These are phyloP conservation scores for Hofmannophila pseudospretella DNA, from an alignment of 2,888 invertebrate species.

Conservation along the genomic window DNA sequence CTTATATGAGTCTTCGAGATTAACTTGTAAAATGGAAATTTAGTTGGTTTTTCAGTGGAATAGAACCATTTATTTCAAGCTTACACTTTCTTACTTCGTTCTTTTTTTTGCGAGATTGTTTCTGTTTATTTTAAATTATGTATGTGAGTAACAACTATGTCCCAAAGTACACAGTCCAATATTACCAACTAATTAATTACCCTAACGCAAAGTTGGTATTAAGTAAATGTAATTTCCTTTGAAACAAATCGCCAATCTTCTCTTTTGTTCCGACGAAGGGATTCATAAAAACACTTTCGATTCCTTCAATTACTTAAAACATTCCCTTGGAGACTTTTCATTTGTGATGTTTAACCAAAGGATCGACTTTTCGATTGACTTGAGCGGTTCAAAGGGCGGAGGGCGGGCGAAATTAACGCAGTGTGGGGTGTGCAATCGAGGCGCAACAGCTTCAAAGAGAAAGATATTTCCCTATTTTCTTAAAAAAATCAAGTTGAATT, in stretches of 20 bases:
- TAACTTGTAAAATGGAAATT: too few relatives aligned
- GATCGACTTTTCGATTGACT: constrained; percentile 75
- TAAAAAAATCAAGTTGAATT: constrained; percentile 42
- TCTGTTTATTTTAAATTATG: too few relatives aligned
- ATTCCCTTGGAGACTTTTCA: constrained; percentile 69
- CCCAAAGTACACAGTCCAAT: too few relatives aligned
- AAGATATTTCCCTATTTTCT: constrained; percentile 66
- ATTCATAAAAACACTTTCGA: constrained; percentile 69
- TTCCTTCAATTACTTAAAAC: constrained; percentile 72
- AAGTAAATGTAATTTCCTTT: constrained; percentile 25
- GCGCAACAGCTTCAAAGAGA: constrained; percentile 61
- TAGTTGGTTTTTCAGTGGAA: too few relatives aligned
- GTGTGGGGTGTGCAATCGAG: constrained; percentile 66
- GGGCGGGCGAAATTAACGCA: constrained; percentile 65
- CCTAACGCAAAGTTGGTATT: constrained; percentile 3
- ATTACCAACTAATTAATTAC: constrained; percentile 30
- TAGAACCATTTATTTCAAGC: too few relatives aligned
- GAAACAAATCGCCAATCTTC: constrained; percentile 36
- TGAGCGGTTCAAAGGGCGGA: constrained; percentile 71
- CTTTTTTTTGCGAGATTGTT: too few relatives aligned
- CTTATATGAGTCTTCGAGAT: too few relatives aligned
- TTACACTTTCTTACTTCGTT: too few relatives aligned
- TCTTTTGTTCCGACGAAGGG: constrained; percentile 42
- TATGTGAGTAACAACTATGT: too few relatives aligned
- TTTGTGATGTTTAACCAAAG: constrained; percentile 74